Evolutionary conservation across 92 coral and sea anemone species (phyloP).

Genomic region (Siderastrea radians): DNA sequence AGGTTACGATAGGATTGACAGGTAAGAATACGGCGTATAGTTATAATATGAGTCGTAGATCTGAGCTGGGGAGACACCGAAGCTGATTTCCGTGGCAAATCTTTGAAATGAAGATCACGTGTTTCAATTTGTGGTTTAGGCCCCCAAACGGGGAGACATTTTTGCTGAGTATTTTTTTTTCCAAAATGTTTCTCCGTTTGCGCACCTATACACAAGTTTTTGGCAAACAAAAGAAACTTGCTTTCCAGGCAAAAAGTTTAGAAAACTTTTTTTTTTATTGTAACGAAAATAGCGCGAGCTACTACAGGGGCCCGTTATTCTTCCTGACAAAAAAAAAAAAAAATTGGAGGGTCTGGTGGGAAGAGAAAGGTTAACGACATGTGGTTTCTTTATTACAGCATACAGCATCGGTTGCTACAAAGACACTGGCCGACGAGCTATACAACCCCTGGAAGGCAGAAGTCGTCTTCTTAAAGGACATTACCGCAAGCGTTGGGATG

Average conservation of each 20-base stretch:
- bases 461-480: slow-evolving; percentile 43
- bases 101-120: too few relatives aligned
- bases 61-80: not conserved
- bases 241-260: too few relatives aligned
- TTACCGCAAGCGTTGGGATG: slow-evolving; percentile 18
- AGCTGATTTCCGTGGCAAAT: not conserved
- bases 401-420: slow-evolving; percentile 37
- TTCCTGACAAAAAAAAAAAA: too few relatives aligned
- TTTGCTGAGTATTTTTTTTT: too few relatives aligned
- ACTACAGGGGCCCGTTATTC: too few relatives aligned
- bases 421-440: slow-evolving; percentile 56
- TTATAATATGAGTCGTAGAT: not conserved
- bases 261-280: too few relatives aligned
- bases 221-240: too few relatives aligned
- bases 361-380: not conserved
- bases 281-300: too few relatives aligned
- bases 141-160: too few relatives aligned
- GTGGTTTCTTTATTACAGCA: not conserved
- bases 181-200: too few relatives aligned
- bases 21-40: slow-evolving; percentile 2
- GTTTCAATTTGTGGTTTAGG: not conserved
- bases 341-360: too few relatives aligned
- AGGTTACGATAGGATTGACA: slow-evolving; percentile 8
- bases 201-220: too few relatives aligned
- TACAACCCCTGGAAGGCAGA: slow-evolving; percentile 38